phyloP scores from a whole-genome alignment of 1,140 invertebrate species.

The Pollicipes pollicipes region DNA sequence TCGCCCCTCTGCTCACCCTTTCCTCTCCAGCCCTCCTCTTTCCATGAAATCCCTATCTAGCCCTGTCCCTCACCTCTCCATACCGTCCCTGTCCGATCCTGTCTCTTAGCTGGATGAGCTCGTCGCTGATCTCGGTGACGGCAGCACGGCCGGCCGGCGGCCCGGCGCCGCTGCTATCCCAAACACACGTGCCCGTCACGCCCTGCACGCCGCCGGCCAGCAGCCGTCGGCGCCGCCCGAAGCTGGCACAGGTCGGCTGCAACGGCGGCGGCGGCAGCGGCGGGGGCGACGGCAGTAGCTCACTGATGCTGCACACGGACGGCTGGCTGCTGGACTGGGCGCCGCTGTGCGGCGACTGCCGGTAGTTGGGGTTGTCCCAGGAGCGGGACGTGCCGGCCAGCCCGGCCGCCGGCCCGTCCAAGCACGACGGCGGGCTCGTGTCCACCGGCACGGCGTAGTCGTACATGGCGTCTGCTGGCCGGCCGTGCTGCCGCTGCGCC shows the following conservation, averaged over 20 bases:
- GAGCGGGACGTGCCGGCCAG: slow-evolving; percentile 24
- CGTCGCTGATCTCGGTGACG: slow-evolving; percentile 47
- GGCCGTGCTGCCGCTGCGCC: too few relatives aligned
- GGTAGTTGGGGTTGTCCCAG: not conserved
- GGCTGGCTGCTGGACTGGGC: not conserved
- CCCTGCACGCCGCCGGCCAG: slow-evolving; percentile 27
- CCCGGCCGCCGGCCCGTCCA: slow-evolving; percentile 19
- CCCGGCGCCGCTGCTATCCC: slow-evolving; percentile 26
- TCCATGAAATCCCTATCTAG: too few relatives aligned
- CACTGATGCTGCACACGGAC: slow-evolving; percentile 25
- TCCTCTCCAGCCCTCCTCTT: too few relatives aligned
- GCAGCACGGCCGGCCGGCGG: slow-evolving; percentile 7
- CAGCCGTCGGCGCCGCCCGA: slow-evolving; percentile 18
- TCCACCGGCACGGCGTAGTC: slow-evolving; percentile 18
- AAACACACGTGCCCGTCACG: slow-evolving; percentile 31
- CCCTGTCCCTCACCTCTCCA: slow-evolving; percentile 38
- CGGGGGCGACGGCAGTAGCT: slow-evolving; percentile 45
- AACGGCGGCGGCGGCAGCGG: slow-evolving; percentile 31
- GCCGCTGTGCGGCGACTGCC: not conserved
- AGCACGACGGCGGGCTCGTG: slow-evolving; percentile 15
- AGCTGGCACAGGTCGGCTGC: slow-evolving; percentile 17
- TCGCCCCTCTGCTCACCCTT: too few relatives aligned
- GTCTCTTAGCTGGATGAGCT: slow-evolving; percentile 52
- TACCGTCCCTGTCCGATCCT: slow-evolving; percentile 57
- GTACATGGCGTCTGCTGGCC: not conserved